Evolutionary conservation across 2,113 vertebrate genomes (phyloP), one percentile per base, ranked within the genome.

Genomic region (Heloderma charlesbogerti): DNA sequence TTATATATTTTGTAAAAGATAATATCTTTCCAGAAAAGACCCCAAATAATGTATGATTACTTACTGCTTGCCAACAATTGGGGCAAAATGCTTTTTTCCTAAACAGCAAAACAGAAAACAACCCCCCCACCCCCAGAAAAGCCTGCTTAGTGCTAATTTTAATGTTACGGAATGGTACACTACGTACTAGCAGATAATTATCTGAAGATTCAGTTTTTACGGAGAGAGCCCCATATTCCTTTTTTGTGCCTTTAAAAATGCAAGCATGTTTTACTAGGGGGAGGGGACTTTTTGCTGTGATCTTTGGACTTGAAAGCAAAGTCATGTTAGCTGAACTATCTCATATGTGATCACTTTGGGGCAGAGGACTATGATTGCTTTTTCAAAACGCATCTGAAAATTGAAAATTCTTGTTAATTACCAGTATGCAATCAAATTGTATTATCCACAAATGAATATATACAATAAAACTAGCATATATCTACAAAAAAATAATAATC

Each of bases 51-150:
- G 84, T 31, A 4, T 88, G 89, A 78, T 77, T 87, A 91, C 88
- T 71, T 51, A 60, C 75, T 89, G 88, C 69, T 93, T 88, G 83
- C 0, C 4, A 48, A 84, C 90, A 87, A 87, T 20, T 90, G 84
- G 90, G n/a, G 86, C 75, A 91, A 94, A 94, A 60, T 88, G 16
- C 31, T 91, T 92, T 92, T 90, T n/a, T 78, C 88, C 10, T 31
- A 84, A 45, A 79, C 15, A 51, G 45, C 13, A 45, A 48, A 60
- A 91, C 60, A 74, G 25, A 31, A 71, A 31, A 72, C 18, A 25
- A 72, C 1, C n/a, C n/a, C n/a, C n/a, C n/a, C n/a, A n/a, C n/a
- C n/a, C n/a, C n/a, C n/a, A n/a, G n/a, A n/a, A n/a, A n/a, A n/a
- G n/a, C n/a, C 72, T 92, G 92, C 82, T 2, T 88, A 51, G n/a